Conservation (phyloP, 2,797 vertebrate genomes). For the Oreochromis grahami region DNA sequence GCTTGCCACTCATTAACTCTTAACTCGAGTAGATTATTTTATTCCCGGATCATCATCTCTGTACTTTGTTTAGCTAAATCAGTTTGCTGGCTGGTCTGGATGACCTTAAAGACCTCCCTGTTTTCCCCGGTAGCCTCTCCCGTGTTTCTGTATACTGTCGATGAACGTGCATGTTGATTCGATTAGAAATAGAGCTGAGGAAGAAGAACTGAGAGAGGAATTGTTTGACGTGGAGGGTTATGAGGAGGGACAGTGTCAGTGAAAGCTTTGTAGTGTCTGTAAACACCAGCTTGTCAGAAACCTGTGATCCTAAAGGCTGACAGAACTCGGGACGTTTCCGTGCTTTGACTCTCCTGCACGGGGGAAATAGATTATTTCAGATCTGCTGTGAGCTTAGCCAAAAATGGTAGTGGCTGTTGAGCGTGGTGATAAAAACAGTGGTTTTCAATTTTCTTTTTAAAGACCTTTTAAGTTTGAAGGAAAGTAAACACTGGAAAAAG, state of each 20-base stretch:
- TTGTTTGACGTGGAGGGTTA: neutral
- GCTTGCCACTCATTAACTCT: neutral
- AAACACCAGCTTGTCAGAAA: neutral
- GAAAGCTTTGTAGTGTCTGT: neutral
- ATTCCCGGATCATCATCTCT: constrained; percentile 8
- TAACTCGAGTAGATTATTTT: constrained; percentile 4
- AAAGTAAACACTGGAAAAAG: constrained; percentile 40
- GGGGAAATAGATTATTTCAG: too few species aligned
- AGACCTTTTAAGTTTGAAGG: constrained; percentile 24
- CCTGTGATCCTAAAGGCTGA: neutral
- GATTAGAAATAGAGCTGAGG: neutral
- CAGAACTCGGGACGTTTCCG: neutral
- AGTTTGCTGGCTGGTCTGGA: neutral
- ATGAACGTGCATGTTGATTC: neutral
- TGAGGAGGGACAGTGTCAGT: neutral
- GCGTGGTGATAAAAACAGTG: neutral
- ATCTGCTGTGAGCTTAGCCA: neutral
- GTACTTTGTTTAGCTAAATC: constrained; percentile 31
- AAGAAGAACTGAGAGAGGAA: neutral
- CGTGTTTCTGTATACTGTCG: neutral
- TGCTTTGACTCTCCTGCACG: neutral
- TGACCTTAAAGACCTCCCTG: neutral
- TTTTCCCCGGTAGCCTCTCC: neutral
- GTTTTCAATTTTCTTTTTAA: constrained; percentile 1
- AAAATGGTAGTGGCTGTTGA: neutral